Base-by-base conservation (phyloP, 2,888 invertebrate species). In the Perizoma affinitatum region DNA sequence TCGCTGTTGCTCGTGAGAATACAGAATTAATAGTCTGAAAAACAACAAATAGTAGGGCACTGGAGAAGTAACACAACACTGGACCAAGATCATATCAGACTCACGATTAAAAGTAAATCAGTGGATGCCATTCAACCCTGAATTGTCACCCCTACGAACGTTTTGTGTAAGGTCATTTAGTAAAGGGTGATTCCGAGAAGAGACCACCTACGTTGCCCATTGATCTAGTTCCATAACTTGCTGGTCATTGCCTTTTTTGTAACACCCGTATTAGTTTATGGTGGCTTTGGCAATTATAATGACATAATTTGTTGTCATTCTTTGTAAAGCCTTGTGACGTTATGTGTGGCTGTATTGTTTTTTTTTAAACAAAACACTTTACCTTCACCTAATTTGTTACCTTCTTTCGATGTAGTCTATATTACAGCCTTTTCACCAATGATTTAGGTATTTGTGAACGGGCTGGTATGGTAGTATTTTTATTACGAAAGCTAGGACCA, bases 41-140 rank as follows among this genome's bases (percentile, higher is more conserved):
- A 76, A 72, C 73, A 76, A 80, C 76, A 75, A 80, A 75, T 74
- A 72, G 77, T 78, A 75, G 41, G 45, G 66, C 72, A 65, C 71
- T 71, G 77, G 44, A 22, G 22, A 9, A 36, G 87, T 87, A 89
- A 89, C 88, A 84, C 83, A 87, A 87, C 84, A 83, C 87, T 83
- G 79, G 76, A 80, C 78, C 75, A 72, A 79, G 90, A 90, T 90
- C 86, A 78, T 83, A 90, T 90, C 90, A 68, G 71, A 65, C 74
- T 78, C 87, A 86, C 88, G 87, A 87, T 86, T 88, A 83, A 83
- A 84, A 86, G 84, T 90, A 88, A 89, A 90, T 89, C 90, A 88
- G 84, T 76, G 74, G 76, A 78, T 80, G 58, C 58, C 52, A 83
- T 87, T 83, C 84, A 83, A 70, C 80, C 82, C 81, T 83, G 83